These are phyloP conservation scores for Electrophaes corylata DNA, from an alignment of 2,888 invertebrate species.

Conservation along the genomic window DNA sequence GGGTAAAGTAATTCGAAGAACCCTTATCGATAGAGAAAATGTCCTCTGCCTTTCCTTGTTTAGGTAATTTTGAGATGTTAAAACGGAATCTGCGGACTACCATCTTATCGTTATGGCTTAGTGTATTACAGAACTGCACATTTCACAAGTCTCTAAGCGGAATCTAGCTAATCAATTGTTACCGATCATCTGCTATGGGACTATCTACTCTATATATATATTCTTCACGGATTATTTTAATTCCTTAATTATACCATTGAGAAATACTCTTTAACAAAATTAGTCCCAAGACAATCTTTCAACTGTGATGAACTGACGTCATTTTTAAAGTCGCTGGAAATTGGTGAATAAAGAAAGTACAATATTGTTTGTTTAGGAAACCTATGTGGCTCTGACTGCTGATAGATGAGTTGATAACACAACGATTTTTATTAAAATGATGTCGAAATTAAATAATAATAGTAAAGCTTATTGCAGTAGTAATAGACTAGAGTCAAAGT, in stretches of 20 bases:
- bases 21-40: constrained; percentile 46
- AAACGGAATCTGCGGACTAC: constrained; percentile 23
- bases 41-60: constrained; percentile 33
- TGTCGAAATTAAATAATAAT: too few relatives aligned
- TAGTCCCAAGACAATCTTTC: too few relatives aligned
- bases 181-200: not conserved
- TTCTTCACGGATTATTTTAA: not conserved
- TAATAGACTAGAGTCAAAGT: too few relatives aligned
- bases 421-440: too few relatives aligned
- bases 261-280: too few relatives aligned
- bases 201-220: not conserved
- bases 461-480: too few relatives aligned
- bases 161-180: constrained; percentile 4
- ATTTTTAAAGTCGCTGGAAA: too few relatives aligned
- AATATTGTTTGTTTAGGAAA: too few relatives aligned
- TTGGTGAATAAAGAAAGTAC: too few relatives aligned
- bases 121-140: constrained; percentile 18
- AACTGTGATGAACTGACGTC: too few relatives aligned
- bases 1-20: constrained; percentile 40
- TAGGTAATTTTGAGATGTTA: constrained; percentile 34
- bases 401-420: too few relatives aligned
- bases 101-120: constrained; percentile 28
- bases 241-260: not conserved
- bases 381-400: too few relatives aligned
- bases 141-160: constrained; percentile 1